Base-by-base conservation (phyloP, 2,888 invertebrate genomes). In the Vanessa cardui region DNA sequence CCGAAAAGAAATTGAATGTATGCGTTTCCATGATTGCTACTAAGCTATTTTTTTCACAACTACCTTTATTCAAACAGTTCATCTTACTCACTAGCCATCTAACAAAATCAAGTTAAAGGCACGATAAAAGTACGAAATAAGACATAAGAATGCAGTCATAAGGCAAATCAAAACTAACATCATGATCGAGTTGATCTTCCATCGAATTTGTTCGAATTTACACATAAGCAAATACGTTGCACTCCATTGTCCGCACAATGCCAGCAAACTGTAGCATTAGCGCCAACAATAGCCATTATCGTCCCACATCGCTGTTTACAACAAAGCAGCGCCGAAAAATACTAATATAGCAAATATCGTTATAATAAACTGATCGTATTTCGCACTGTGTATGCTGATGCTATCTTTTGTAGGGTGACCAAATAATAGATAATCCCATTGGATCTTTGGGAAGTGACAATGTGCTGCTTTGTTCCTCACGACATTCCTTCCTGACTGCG, bases 311-410 rank as follows among this genome's bases (percentile, higher is more conserved):
- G 80, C 79, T 81, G 72, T 21, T 50, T 5, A 66, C 78, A 77
- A 85, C 86, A 85, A 86, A 80, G 76, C 73, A 69, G 73, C 71
- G 49, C 49, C 70, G 74, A 50, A 50, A 50, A 21, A 50, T 80
- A 79, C 78, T 84, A 80, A 87, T 85, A 83, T 85, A 85, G 84
- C 86, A 83, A 89, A 90, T 91, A 91, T 90, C 89, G 89, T 88
- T 89, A 90, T 90, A 91, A 91, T 87, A 88, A 90, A 85, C 78
- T 76, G 83, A 89, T 91, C 90, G 83, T 86, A 84, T 91, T 90
- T 87, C 90, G 69, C 74, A 68, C 69, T 78, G 74, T 12, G 50
- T 77, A 81, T 76, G 70, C 63, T 77, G 88, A 89, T 88, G 76
- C 64, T 77, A 88, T 88, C 88, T 79, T 18, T 73, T 76, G 67